phyloP scores from a whole-genome alignment of 2,113 vertebrate genomes.

The Scortum barcoo region DNA sequence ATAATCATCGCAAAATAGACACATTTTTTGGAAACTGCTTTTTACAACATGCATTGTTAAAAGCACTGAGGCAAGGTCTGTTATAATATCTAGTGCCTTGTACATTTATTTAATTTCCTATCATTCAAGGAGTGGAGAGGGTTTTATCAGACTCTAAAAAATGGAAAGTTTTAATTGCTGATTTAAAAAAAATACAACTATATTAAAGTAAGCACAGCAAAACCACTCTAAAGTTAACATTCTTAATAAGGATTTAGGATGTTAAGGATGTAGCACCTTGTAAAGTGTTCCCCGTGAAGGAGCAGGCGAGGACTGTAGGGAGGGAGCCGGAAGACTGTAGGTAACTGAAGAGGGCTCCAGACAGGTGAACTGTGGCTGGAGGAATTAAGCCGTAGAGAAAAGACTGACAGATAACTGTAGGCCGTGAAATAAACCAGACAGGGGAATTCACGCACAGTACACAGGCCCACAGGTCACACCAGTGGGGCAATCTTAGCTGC shows the following conservation, averaged over 20 bases:
- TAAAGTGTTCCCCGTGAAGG: not conserved
- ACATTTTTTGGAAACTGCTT: not conserved
- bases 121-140: not conserved
- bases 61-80: not conserved
- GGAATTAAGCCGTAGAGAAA: not conserved
- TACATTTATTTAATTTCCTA: not conserved
- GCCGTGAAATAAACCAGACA: not conserved
- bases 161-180: not conserved
- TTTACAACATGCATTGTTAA: not conserved
- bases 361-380: conserved; percentile 5
- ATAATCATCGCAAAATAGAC: not conserved
- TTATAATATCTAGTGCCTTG: not conserved
- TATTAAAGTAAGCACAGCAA: not conserved
- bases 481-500: not conserved
- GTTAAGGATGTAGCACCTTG: not conserved
- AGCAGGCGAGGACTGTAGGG: not conserved
- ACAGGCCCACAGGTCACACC: not conserved
- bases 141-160: not conserved
- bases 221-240: not conserved
- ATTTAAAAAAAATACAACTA: not conserved
- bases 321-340: not conserved
- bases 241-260: no score
- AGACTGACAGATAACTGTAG: not conserved
- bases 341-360: not conserved
- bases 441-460: not conserved